Base-by-base conservation (phyloP, 2,888 invertebrate genomes). In the Pachymerium ferrugineum region DNA sequence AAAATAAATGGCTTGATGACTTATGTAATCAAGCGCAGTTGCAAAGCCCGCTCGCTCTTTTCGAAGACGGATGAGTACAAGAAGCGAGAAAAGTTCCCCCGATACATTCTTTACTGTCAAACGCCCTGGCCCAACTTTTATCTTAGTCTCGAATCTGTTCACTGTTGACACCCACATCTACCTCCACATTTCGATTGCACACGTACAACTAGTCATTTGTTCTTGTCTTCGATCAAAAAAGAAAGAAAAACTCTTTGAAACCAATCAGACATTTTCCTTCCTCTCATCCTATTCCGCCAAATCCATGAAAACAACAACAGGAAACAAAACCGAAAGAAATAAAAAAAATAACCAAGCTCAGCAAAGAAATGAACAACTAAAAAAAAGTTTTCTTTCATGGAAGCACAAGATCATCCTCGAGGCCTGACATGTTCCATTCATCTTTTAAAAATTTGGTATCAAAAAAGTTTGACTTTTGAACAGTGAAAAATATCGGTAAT, bases 1-100 rank as follows among this genome's bases (percentile, higher is more conserved):
- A 22, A 73, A 73, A 73, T 73, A 73, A 73, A 73, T 73, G 73
- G 73, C 73, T 73, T 73, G 73, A 73, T 73, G 73, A 73, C 73
- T 73, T 73, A 73, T 73, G 73, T 73, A 73, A 73, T 73, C 73
- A 73, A 73, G 73, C 68, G 73, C 29, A 67, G 62, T 68, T 62
- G 67, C 62, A 73, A 73, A 67, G 67, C 73, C 31, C 67, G 33
- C 67, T 29, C 68, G 29, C 33, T 35, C 19, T 62, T 62, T 62
- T 67, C 22, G 33, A 73, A 73, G 73, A 73, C 73, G 68, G 68
- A 73, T 73, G 73, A 73, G 67, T 62, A 33, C 73, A 35, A 62
- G 68, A 68, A 29, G 73, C 73, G 73, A 30, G 73, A 73, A 73
- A 73, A 73, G 73, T 73, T 73, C 73, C 67, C 73, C 38, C 73